phyloP scores from a whole-genome alignment of 2,797 vertebrate species.

The Sitta carolinensis region DNA sequence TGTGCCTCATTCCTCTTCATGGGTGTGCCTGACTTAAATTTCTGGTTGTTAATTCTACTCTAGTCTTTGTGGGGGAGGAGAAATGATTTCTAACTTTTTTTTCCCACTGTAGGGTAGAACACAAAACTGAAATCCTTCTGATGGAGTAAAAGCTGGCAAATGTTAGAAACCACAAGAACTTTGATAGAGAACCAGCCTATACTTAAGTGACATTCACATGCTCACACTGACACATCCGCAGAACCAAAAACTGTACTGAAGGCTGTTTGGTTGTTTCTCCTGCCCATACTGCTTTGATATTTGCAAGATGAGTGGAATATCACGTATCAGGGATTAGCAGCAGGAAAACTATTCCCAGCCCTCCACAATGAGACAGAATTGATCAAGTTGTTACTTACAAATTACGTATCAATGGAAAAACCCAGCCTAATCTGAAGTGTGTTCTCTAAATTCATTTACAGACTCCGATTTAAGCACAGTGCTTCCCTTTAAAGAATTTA shows the following conservation, averaged over 20 bases:
- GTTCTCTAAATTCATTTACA: background rate
- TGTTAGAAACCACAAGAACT: constrained; percentile 27
- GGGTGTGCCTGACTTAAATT: constrained; percentile 52
- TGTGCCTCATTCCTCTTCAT: constrained; percentile 54
- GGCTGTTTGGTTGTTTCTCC: background rate
- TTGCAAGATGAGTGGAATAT: background rate
- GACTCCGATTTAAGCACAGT: constrained; percentile 12
- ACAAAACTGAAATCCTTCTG: background rate
- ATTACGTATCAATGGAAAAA: constrained; percentile 19
- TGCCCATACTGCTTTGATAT: background rate
- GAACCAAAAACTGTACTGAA: background rate
- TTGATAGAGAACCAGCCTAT: constrained; percentile 6
- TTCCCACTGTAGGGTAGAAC: background rate
- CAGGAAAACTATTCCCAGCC: background rate
- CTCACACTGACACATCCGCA: fast-evolving
- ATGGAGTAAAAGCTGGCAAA: constrained; percentile 11
- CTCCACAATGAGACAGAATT: background rate
- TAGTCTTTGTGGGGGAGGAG: background rate
- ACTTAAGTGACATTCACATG: background rate
- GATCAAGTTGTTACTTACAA: constrained; percentile 49
- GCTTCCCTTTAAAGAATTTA: constrained; percentile 29
- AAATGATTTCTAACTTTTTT: constrained; percentile 6
- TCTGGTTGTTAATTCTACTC: constrained; percentile 36
- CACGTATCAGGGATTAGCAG: constrained; percentile 9
- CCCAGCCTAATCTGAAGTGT: background rate